Evolutionary conservation across 2,797 vertebrate species (phyloP).

Genomic region (Ciconia nigra): DNA sequence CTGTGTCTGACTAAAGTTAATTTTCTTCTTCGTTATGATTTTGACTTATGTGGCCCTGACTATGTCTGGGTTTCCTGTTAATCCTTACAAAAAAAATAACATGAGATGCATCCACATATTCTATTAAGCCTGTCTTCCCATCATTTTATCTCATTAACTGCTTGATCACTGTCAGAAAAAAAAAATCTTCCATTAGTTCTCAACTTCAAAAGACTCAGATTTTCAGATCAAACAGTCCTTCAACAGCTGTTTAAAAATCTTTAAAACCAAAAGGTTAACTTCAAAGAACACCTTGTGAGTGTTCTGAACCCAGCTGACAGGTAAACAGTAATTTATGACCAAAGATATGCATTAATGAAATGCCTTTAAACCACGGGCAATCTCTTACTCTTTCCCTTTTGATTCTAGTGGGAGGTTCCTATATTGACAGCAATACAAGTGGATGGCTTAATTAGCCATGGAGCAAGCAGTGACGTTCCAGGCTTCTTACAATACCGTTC

Average conservation of each 20-base stretch:
- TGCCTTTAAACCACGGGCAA: neutral
- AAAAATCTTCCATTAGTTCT: slow-evolving; percentile 71
- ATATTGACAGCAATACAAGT: neutral
- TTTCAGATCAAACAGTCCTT: slow-evolving; percentile 76
- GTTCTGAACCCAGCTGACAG: slow-evolving; percentile 70
- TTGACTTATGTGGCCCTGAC: slow-evolving; percentile 53
- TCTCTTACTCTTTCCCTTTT: slow-evolving; percentile 5
- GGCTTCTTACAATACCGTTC: neutral
- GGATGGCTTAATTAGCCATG: neutral
- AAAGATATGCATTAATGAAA: slow-evolving; percentile 59
- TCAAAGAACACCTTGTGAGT: slow-evolving; percentile 75
- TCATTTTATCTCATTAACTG: slow-evolving; percentile 77
- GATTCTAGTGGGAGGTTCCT: neutral
- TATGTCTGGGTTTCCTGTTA: slow-evolving; percentile 56
- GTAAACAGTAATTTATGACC: slow-evolving; percentile 78
- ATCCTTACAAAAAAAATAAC: slow-evolving; percentile 45
- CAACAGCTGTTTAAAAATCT: slow-evolving; percentile 68
- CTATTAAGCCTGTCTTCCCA: slow-evolving; percentile 67
- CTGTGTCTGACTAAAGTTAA: neutral
- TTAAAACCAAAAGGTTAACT: slow-evolving; percentile 74
- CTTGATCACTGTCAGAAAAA: slow-evolving; percentile 65
- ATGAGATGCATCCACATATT: slow-evolving; percentile 28
- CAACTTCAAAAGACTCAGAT: slow-evolving; percentile 73
- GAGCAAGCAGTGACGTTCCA: neutral
- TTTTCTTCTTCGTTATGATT: neutral